Percentiles rank a stretch among this genome's conserved stretches.
These are phyloP conservation scores for Mus pahari DNA, from an alignment of 2,113 vertebrate species.

Conservation along the genomic window DNA sequence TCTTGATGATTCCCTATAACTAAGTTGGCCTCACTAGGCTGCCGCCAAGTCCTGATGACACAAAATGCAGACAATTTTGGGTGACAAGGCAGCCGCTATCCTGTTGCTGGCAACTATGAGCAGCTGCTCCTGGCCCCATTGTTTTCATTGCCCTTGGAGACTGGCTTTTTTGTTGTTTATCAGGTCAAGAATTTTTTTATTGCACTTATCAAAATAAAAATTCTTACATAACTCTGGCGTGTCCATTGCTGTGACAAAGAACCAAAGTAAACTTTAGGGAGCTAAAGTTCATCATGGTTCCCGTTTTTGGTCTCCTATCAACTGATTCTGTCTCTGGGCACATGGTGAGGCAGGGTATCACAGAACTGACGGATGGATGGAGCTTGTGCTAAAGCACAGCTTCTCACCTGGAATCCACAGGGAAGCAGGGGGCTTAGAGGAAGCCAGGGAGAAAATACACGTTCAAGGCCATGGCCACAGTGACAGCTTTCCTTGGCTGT, in stretches of 20 bases:
- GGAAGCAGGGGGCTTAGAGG: neutral
- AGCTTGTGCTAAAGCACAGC: neutral
- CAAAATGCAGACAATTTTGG: neutral
- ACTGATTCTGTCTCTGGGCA: neutral
- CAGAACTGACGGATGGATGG: too few species aligned
- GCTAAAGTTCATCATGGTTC: neutral
- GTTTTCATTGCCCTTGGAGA: neutral
- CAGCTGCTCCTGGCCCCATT: neutral
- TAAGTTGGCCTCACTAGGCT: neutral
- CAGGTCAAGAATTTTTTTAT: slow-evolving; percentile 84
- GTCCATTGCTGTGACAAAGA: slow-evolving; percentile 6
- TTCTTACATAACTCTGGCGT: slow-evolving; percentile 70
- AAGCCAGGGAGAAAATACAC: neutral
- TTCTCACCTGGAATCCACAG: neutral
- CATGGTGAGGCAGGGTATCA: neutral
- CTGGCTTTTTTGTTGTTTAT: slow-evolving; percentile 78
- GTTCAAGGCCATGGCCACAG: neutral
- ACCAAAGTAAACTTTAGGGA: neutral
- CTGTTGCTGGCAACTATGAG: neutral
- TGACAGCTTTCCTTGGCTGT: neutral
- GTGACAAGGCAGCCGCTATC: neutral
- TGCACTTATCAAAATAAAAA: slow-evolving; percentile 86
- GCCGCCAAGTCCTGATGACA: neutral
- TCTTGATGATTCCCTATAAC: neutral
- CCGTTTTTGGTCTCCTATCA: neutral